These are phyloP conservation scores for Vireo altiloquus DNA, from an alignment of 2,113 vertebrate species.

Conservation along the genomic window DNA sequence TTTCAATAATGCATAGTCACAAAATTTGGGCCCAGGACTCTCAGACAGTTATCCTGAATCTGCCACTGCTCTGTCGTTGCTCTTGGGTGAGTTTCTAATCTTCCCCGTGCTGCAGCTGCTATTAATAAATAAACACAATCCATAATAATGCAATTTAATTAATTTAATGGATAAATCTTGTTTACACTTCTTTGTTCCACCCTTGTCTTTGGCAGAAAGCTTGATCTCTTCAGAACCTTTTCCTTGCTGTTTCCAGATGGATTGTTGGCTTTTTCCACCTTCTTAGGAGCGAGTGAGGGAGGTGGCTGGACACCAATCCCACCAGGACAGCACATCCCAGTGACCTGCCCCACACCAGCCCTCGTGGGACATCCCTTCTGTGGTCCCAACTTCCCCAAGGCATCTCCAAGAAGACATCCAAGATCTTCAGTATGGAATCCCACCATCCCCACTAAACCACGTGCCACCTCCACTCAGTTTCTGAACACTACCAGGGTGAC, in stretches of 20 bases:
- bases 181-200: slow-evolving; percentile 13
- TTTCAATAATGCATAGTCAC: neutral
- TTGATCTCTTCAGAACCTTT: neutral
- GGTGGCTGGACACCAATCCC: neutral
- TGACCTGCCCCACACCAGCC: neutral
- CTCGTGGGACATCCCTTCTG: neutral
- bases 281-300: neutral
- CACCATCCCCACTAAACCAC: neutral
- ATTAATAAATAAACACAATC: slow-evolving; percentile 42
- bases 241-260: neutral
- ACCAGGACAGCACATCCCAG: accelerated
- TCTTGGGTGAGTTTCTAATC: neutral
- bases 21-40: neutral
- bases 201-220: neutral
- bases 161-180: slow-evolving; percentile 47
- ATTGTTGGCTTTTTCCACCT: neutral
- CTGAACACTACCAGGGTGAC: neutral
- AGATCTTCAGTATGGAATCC: neutral
- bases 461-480: neutral
- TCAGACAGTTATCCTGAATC: neutral
- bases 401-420: neutral
- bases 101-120: neutral
- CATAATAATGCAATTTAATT: slow-evolving; percentile 36
- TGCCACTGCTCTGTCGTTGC: neutral
- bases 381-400: neutral